A percentile compares a stretch with the other conserved stretches of the same genome.
Conservation (phyloP, 2,113 vertebrate genomes). For the Nothoprocta pentlandii region DNA sequence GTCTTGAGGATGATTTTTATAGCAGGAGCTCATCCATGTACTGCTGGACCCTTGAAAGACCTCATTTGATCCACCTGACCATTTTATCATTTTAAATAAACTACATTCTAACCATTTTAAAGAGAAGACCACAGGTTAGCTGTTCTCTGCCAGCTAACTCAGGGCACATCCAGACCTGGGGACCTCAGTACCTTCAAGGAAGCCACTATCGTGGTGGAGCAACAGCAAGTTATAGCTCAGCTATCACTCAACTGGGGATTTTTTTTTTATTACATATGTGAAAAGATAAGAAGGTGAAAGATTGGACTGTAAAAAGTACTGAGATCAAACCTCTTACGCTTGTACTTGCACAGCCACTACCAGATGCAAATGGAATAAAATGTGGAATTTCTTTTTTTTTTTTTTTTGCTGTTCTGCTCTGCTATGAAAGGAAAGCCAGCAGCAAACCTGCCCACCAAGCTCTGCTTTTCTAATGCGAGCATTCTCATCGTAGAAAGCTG, state of each 20-base stretch:
- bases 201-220: background rate
- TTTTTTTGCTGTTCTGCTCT: background rate
- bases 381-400: background rate
- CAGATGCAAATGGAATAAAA: background rate
- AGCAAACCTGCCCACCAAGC: background rate
- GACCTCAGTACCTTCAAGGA: background rate
- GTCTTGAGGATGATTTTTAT: background rate
- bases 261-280: background rate
- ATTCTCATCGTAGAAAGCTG: constrained; percentile 15
- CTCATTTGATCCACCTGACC: background rate
- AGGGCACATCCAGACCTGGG: background rate
- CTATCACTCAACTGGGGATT: background rate
- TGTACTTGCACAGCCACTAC: background rate
- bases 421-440: background rate
- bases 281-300: background rate
- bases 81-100: no score
- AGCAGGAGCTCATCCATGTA: background rate
- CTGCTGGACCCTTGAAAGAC: background rate
- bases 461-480: background rate
- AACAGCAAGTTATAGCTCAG: background rate
- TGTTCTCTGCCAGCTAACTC: background rate
- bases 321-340: background rate
- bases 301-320: background rate
- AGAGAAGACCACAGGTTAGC: background rate
- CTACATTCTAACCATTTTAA: background rate